phyloP scores from a whole-genome alignment of 2,888 invertebrate species.

The Drosophila dives region DNA sequence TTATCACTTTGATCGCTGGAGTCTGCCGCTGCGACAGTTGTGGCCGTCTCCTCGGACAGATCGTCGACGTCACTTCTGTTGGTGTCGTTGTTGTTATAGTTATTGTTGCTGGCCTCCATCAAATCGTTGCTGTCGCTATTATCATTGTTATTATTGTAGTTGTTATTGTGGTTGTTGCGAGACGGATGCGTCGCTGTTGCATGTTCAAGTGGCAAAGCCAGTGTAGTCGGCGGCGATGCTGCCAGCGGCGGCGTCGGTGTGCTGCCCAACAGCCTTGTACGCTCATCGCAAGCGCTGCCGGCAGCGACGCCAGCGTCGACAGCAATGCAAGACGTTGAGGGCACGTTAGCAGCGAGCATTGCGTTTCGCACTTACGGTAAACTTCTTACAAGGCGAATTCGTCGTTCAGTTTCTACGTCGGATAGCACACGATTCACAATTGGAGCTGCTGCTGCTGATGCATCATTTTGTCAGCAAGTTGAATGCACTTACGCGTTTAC shows the following conservation, averaged over 20 bases:
- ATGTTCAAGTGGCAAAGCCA: slow-evolving; percentile 62
- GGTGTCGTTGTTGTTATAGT: slow-evolving; percentile 43
- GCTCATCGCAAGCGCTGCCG: slow-evolving; percentile 74
- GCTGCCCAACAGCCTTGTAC: slow-evolving; percentile 76
- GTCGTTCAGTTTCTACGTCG: slow-evolving; percentile 34
- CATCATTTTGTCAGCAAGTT: slow-evolving; percentile 64
- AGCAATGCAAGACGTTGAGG: slow-evolving; percentile 45
- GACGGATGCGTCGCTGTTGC: slow-evolving; percentile 64
- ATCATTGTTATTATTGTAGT: slow-evolving; percentile 54
- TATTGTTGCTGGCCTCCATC: slow-evolving; percentile 46
- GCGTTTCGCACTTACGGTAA: slow-evolving; percentile 38
- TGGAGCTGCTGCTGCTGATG: slow-evolving; percentile 15
- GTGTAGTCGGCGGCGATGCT: slow-evolving; percentile 65
- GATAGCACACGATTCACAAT: slow-evolving; percentile 36
- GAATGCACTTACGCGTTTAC: slow-evolving; percentile 51
- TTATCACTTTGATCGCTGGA: slow-evolving; percentile 81
- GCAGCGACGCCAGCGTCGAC: slow-evolving; percentile 26
- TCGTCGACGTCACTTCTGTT: slow-evolving; percentile 58
- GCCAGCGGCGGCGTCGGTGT: slow-evolving; percentile 38
- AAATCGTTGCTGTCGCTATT: slow-evolving; percentile 57
- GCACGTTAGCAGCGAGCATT: slow-evolving; percentile 65
- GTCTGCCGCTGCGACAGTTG: slow-evolving; percentile 63
- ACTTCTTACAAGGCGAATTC: slow-evolving; percentile 11
- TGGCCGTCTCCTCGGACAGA: slow-evolving; percentile 68
- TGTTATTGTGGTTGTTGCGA: slow-evolving; percentile 72